Percentiles rank a stretch among this genome's conserved stretches.
Evolutionary conservation across 2,888 invertebrate genomes (phyloP).

Genomic region (Eupithecia pulchellata): DNA sequence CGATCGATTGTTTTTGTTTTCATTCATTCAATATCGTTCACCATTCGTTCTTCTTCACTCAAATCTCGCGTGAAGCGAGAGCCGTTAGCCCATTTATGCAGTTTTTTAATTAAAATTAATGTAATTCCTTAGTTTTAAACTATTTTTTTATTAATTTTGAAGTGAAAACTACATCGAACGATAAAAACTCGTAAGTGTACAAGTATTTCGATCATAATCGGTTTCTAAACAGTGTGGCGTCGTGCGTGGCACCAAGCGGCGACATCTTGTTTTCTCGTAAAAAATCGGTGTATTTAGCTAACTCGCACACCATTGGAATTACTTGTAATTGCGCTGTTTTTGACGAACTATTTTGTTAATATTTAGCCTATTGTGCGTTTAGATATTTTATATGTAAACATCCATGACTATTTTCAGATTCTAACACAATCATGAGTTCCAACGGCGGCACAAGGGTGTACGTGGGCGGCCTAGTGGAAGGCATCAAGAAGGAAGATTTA

Average conservation of each 20-base stretch:
- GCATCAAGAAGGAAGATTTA: conserved; percentile 96
- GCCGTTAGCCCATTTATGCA: conserved; percentile 44
- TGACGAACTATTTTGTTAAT: not conserved
- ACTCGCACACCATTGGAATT: conserved; percentile 43
- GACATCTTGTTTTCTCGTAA: conserved; percentile 79
- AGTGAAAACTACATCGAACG: conserved; percentile 50
- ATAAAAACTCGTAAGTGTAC: conserved; percentile 33
- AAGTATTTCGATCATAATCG: conserved; percentile 5
- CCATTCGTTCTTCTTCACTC: conserved; percentile 43
- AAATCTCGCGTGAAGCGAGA: conserved; percentile 38
- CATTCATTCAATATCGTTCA: conserved; percentile 24
- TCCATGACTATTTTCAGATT: conserved; percentile 52
- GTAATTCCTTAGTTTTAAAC: conserved; percentile 59
- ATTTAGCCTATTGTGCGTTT: not conserved
- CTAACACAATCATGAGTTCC: conserved; percentile 71
- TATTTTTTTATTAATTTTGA: conserved; percentile 62
- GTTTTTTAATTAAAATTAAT: conserved; percentile 49
- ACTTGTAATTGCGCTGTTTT: conserved; percentile 9
- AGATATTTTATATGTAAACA: conserved; percentile 21
- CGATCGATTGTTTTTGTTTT: conserved; percentile 3
- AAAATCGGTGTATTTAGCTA: conserved; percentile 72
- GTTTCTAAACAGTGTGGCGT: conserved; percentile 56
- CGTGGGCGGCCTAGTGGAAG: conserved; percentile 95
- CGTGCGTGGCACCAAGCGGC: conserved; percentile 83
- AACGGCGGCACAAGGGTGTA: conserved; percentile 92